Percentiles rank a stretch among this genome's conserved stretches.
Conservation (phyloP, 2,797 vertebrate species). For the Otolemur crassicaudatus region DNA sequence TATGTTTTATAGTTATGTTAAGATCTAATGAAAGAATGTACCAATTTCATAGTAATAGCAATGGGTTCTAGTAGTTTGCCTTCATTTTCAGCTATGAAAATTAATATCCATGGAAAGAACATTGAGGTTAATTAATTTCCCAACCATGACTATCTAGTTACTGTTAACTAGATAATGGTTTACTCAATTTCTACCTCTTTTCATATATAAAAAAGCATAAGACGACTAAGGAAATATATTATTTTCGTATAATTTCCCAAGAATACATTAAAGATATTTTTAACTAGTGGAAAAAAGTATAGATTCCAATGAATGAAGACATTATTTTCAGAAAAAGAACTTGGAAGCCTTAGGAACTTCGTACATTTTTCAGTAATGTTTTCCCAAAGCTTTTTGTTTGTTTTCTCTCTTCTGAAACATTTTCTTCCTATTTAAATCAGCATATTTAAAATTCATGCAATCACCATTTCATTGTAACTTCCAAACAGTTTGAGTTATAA, state of each 20-base stretch:
- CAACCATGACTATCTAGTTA: not conserved
- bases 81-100: not conserved
- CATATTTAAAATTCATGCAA: constrained; percentile 40
- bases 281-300: not conserved
- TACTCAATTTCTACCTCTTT: not conserved
- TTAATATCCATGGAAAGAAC: constrained; percentile 25
- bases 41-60: not conserved
- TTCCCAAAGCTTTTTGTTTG: not conserved
- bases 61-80: not conserved
- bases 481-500: not conserved
- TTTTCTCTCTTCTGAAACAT: not conserved
- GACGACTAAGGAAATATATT: not conserved
- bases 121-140: constrained; percentile 1
- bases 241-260: constrained; percentile 6
- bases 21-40: not conserved
- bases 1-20: not conserved
- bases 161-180: not conserved
- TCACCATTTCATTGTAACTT: constrained; percentile 20
- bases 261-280: not conserved
- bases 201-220: not conserved
- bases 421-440: not conserved
- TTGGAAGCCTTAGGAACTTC: not conserved
- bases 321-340: not conserved
- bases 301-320: not conserved
- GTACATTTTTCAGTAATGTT: constrained; percentile 29